A percentile compares a stretch with the other conserved stretches of the same genome.
These are phyloP conservation scores for Syngnathus rostellatus DNA, from an alignment of 2,797 vertebrate species.

Conservation along the genomic window DNA sequence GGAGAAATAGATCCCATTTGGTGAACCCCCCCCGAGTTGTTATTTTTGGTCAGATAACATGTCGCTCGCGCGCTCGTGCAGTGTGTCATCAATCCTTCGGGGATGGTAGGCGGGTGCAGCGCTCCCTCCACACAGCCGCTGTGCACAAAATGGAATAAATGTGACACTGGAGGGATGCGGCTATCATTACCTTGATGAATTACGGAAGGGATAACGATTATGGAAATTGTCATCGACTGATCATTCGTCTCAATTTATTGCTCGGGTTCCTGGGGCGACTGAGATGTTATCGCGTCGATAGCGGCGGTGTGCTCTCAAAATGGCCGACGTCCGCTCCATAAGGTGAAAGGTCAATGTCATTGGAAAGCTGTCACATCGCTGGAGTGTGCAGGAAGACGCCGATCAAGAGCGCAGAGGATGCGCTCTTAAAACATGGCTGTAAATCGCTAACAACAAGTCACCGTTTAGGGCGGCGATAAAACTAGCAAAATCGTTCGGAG, in stretches of 20 bases:
- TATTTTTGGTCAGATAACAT: conserved; percentile 72
- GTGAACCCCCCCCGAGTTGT: conserved; percentile 53
- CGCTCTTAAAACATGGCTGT: background rate
- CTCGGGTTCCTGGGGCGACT: conserved; percentile 66
- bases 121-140: conserved; percentile 62
- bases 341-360: conserved; percentile 45
- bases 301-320: conserved; percentile 54
- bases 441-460: conserved; percentile 1
- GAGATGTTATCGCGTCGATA: conserved; percentile 70
- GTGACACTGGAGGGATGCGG: conserved; percentile 76
- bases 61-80: conserved; percentile 63
- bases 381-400: background rate
- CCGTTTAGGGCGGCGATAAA: conserved; percentile 1
- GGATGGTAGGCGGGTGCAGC: conserved; percentile 40
- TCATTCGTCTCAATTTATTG: conserved; percentile 85
- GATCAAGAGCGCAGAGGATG: background rate
- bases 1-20: conserved; percentile 66
- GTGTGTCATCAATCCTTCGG: conserved; percentile 77
- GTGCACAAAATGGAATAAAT: conserved; percentile 75
- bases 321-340: conserved; percentile 35
- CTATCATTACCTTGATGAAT: conserved; percentile 88
- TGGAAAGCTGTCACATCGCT: conserved; percentile 47
- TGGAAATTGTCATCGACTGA: conserved; percentile 83
- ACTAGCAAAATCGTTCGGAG: conserved; percentile 1
- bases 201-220: conserved; percentile 80